Percentiles rank a stretch among this genome's conserved stretches.
phyloP scores from a whole-genome alignment of 2,113 vertebrate genomes.

The Mormyrus iriodes region DNA sequence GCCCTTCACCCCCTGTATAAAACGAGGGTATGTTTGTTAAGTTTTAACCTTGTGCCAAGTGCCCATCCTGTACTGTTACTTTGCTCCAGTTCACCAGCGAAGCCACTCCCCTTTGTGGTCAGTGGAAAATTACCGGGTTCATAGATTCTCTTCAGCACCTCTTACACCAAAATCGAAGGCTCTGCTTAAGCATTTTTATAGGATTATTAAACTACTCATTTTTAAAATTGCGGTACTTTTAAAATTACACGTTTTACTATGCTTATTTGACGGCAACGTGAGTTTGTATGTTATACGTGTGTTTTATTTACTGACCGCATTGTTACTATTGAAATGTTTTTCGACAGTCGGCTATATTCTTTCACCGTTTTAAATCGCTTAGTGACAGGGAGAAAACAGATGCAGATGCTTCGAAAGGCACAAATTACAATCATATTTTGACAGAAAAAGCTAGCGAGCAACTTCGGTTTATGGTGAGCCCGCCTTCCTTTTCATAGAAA shows the following conservation, averaged over 20 bases:
- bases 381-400: neutral
- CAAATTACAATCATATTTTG: constrained; percentile 9
- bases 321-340: neutral
- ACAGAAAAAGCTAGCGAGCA: constrained; percentile 19
- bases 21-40: neutral
- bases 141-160: neutral
- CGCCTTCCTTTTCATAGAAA: constrained; percentile 32
- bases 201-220: neutral
- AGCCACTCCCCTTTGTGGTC: constrained; percentile 72
- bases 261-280: neutral
- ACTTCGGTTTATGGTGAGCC: constrained; percentile 49
- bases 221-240: neutral
- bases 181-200: neutral
- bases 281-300: neutral
- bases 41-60: constrained; percentile 50
- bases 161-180: neutral
- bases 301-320: neutral
- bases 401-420: neutral
- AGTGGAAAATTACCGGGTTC: constrained; percentile 76
- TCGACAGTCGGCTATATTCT: neutral
- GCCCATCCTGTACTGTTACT: constrained; percentile 38
- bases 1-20: neutral
- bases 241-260: neutral
- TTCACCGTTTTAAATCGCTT: neutral
- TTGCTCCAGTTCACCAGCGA: constrained; percentile 17